Base-by-base conservation (phyloP, 2,888 invertebrate genomes). In the Cepaea hortensis region DNA sequence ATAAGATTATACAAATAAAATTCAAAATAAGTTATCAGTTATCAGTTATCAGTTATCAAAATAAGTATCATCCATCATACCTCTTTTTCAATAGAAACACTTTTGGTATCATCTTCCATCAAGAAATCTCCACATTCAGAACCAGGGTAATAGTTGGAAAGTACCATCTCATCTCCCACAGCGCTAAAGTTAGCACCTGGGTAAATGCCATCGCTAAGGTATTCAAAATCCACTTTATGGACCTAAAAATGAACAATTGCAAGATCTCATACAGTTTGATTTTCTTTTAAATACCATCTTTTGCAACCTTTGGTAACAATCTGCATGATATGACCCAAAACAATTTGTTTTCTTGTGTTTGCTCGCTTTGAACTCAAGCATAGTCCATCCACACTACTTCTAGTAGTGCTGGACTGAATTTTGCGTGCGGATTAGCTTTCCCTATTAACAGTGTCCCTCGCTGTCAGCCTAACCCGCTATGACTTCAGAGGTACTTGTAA, bases 91-190 rank as follows among this genome's bases (percentile, higher is more conserved):
- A 48, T 75, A 75, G 46, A 48, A 11, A 75, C 85, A 79, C 76
- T 70, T 70, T 68, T 72, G 13, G 15, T n/a, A 18, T 18, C 46
- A 5, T 72, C 72, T 70, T 82, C 55, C 50, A 73, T 13, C 46
- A n/a, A 13, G 0, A 46, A 15, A 11, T 81, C 48, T 23, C 85
- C 85, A 81, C 48, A 48, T 35, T 73, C 75, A n/a, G 87, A 70
- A 35, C 87, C 91, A 9, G 91, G 87, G 80, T 90, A 90, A 84
- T 90, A 92, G 85, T 92, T 91, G 46, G 80, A 82, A 20, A 92
- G 84, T 76, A 88, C 87, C n/a, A 91, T 88, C 48, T 85, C 68
- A 65, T 88, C 89, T 2, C 79, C 84, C 9, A 89, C 86, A 79
- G 85, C 85, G 72, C 89, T 88, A 61, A 90, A 80, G 50, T 88